Evolutionary conservation across 2,888 invertebrate genomes (phyloP), one percentile per base, ranked within the genome.

Genomic region (Amphiduros pacificus): DNA sequence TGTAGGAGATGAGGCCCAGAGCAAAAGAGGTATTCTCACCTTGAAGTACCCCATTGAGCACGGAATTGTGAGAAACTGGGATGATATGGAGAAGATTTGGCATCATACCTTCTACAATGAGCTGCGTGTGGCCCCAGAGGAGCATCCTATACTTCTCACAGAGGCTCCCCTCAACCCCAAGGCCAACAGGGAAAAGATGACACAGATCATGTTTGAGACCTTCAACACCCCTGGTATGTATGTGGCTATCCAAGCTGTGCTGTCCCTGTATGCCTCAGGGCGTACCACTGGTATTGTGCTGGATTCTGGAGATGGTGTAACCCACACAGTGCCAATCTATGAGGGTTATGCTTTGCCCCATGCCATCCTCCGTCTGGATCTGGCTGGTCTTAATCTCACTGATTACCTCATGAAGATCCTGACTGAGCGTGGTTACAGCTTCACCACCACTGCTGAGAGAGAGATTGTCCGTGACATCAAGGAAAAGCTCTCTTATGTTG

Each of bases 401-500:
- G 49, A 26, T 56, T 72, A 44, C 68, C 71, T 66, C 40, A 4
- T 32, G 20, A 57, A 62, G 22, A 62, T 66, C 14, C 55, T 64
- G 6, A 58, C 78, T 53, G 83, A 82, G 72, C 76, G 82, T 61
- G 82, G 82, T 64, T 83, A 83, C 73, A 78, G 77, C 32, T 82
- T 82, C 77, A 80, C 78, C 60, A 80, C 20, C 36, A 11, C n/a
- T 66, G 94, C 94, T 85, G 94, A 94, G 87, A 87, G 92, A 83
- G 93, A 93, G 90, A 93, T 93, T 85, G 93, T 93, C 51, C 89
- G 92, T 80, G 93, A 93, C 87, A 92, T 93, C 88, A 93, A 93
- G 88, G 93, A 93, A 85, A 94, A 94, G 85, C 86, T 94, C 73
- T 94, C 93, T 87, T 94, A 94, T 85, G 92, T 94, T 68, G 94